Conservation (phyloP, 2,113 vertebrate genomes). For the Gila orcuttii region DNA sequence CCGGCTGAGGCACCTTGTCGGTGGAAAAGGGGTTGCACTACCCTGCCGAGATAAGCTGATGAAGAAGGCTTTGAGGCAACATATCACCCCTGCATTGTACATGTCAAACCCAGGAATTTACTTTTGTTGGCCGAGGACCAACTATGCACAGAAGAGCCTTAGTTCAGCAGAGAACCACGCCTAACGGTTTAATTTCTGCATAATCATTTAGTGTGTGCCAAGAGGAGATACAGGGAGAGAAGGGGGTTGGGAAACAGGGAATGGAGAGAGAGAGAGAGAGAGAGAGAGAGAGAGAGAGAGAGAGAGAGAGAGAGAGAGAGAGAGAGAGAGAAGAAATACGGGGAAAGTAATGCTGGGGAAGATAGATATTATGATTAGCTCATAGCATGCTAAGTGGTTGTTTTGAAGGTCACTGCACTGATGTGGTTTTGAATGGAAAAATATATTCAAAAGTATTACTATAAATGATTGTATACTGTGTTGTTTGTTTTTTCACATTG, state of each 20-base stretch:
- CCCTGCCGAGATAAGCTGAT: conserved; percentile 12
- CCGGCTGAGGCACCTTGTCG: background rate
- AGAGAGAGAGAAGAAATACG: background rate
- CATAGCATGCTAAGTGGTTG: background rate
- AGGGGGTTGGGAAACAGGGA: background rate
- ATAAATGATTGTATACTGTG: background rate
- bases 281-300: too few species aligned
- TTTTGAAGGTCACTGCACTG: background rate
- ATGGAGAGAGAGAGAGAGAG: background rate
- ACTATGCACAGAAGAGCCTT: conserved; percentile 72
- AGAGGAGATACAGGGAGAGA: background rate
- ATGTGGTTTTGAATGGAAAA: background rate
- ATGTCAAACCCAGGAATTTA: conserved; percentile 67
- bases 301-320: too few species aligned
- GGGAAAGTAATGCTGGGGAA: background rate
- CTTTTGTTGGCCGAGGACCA: conserved; percentile 64
- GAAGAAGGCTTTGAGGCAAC: conserved; percentile 18
- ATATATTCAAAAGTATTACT: background rate
- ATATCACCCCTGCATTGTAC: conserved; percentile 58
- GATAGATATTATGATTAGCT: background rate
- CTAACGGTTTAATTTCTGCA: conserved; percentile 62
- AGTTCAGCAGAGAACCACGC: conserved; percentile 63
- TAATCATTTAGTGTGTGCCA: conserved; percentile 59
- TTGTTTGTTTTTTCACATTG: background rate
- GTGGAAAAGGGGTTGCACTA: background rate